phyloP scores from a whole-genome alignment of 2,113 vertebrate species.

The Cyprinodon brontotheroides region DNA sequence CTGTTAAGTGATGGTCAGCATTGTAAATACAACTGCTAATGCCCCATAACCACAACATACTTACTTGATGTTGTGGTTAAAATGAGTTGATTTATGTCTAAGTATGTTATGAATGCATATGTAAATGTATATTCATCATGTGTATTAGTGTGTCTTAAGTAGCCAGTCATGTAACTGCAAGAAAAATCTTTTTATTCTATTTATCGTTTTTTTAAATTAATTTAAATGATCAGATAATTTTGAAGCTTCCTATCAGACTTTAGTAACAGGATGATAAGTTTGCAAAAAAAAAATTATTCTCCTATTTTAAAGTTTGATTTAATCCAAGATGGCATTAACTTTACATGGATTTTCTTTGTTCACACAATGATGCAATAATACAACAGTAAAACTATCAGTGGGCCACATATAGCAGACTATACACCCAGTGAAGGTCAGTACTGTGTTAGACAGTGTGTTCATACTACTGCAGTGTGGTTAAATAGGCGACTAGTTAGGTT shows the following conservation, averaged over 20 bases:
- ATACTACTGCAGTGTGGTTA: too few species aligned
- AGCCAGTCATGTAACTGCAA: neutral
- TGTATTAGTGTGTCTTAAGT: neutral
- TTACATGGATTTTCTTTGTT: neutral
- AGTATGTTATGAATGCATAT: constrained; percentile 24
- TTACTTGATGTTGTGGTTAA: constrained; percentile 62
- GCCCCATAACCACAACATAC: constrained; percentile 58
- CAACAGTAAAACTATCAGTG: neutral
- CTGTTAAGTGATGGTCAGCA: constrained; percentile 71
- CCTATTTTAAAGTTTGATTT: neutral
- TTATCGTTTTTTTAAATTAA: neutral
- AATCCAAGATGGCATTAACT: neutral
- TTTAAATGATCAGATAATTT: neutral
- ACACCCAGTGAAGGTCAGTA: too few species aligned
- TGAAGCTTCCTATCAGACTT: neutral
- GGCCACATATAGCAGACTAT: too few species aligned
- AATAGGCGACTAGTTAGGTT: too few species aligned
- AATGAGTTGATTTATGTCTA: constrained; percentile 55
- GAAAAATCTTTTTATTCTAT: neutral
- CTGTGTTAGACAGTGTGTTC: too few species aligned
- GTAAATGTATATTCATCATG: neutral
- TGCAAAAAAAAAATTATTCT: neutral
- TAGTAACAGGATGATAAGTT: neutral
- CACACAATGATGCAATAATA: neutral
- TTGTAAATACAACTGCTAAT: constrained; percentile 73